Evolutionary conservation across 2,113 vertebrate species (phyloP).

Genomic region (Psammodynastes pulverulentus): DNA sequence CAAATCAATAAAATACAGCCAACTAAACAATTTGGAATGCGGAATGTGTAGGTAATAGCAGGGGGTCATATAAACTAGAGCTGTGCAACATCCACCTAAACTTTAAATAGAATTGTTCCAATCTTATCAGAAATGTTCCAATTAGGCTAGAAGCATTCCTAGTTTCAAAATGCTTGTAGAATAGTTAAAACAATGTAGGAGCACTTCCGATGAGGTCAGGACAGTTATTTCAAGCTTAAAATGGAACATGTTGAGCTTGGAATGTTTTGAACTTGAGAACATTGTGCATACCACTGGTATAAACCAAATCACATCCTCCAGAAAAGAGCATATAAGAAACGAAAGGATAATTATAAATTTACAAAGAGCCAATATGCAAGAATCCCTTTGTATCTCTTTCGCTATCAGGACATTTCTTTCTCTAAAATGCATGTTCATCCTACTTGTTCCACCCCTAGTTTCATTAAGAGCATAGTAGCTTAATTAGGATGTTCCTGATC

Average conservation of each 20-base stretch:
- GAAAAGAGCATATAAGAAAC: not conserved
- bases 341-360: not conserved
- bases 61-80: not conserved
- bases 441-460: not conserved
- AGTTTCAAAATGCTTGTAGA: not conserved
- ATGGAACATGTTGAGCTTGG: not conserved
- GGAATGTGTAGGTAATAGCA: not conserved
- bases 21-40: not conserved
- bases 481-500: not conserved
- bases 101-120: not conserved
- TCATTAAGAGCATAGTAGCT: not conserved
- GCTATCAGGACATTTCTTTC: not conserved
- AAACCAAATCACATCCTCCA: not conserved
- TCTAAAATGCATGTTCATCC: not conserved
- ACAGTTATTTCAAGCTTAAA: not conserved
- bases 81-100: not conserved
- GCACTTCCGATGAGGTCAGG: not conserved
- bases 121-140: not conserved
- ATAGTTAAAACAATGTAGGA: not conserved
- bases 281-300: not conserved
- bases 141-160: not conserved
- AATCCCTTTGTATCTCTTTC: not conserved
- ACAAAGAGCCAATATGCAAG: not conserved
- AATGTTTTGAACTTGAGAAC: not conserved
- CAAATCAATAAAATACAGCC: not conserved